A percentile compares a stretch with the other conserved stretches of the same genome.
phyloP scores from a whole-genome alignment of 2,888 invertebrate genomes.

The Folsomia candida region DNA sequence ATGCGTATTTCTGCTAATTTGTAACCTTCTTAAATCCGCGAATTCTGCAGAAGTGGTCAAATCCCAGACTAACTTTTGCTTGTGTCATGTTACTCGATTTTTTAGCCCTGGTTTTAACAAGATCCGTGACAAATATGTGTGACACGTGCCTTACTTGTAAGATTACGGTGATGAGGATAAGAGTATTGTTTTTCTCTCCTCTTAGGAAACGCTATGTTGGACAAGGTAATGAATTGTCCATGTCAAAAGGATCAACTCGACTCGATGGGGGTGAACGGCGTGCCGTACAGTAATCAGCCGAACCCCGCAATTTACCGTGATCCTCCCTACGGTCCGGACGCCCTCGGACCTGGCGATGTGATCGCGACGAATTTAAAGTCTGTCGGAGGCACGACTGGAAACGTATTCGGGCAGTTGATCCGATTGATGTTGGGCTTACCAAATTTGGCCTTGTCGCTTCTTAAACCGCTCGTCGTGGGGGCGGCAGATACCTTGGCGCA shows the following conservation, averaged over 20 bases:
- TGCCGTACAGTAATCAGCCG: conserved; percentile 49
- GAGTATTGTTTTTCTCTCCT: too few species aligned
- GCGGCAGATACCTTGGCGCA: conserved; percentile 51
- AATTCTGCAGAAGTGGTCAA: too few species aligned
- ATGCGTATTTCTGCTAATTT: too few species aligned
- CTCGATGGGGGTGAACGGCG: conserved; percentile 50
- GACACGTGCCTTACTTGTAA: too few species aligned
- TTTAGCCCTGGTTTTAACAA: too few species aligned
- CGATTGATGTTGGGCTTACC: conserved; percentile 50
- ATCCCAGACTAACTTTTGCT: too few species aligned
- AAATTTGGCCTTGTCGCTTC: conserved; percentile 48
- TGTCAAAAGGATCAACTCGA: conserved; percentile 50
- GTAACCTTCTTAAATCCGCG: too few species aligned
- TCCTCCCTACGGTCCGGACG: conserved; percentile 51
- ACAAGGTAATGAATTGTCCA: conserved; percentile 51
- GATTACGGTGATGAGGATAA: too few species aligned
- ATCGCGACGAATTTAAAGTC: conserved; percentile 51
- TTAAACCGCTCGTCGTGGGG: conserved; percentile 51
- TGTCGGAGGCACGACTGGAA: conserved; percentile 51
- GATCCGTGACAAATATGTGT: too few species aligned
- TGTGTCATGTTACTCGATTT: too few species aligned
- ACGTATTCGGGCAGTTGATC: conserved; percentile 51
- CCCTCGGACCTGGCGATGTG: conserved; percentile 51
- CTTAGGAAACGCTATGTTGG: conserved; percentile 49
- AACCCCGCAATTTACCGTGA: conserved; percentile 51